These are phyloP conservation scores for Poecile atricapillus DNA, from an alignment of 2,113 vertebrate species.

Conservation along the genomic window DNA sequence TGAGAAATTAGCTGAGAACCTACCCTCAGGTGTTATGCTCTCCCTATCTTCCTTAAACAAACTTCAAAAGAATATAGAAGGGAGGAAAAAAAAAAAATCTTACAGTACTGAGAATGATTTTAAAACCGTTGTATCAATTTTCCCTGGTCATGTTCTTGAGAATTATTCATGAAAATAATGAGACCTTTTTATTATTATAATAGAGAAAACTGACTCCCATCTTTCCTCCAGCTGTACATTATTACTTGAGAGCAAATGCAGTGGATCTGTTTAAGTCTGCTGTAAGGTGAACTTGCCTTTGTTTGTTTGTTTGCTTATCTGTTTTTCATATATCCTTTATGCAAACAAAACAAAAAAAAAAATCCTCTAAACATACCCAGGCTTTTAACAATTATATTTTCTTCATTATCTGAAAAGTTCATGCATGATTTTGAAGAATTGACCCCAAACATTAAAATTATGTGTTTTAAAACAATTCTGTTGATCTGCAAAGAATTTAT, in stretches of 20 bases:
- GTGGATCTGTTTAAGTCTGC: background rate
- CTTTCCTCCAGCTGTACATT: background rate
- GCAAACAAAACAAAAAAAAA: background rate
- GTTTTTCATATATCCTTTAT: background rate
- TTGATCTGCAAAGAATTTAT: background rate
- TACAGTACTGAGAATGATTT: background rate
- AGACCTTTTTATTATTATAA: too few species aligned
- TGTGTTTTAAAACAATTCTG: background rate
- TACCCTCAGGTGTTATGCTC: background rate
- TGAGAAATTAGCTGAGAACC: background rate
- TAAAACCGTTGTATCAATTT: background rate
- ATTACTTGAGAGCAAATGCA: background rate
- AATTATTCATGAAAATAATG: background rate
- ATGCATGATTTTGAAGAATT: background rate
- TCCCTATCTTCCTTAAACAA: background rate
- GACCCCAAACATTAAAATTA: background rate
- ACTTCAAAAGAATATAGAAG: background rate
- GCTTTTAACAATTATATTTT: background rate
- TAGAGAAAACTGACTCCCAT: background rate
- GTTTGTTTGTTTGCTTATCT: background rate
- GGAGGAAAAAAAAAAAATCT: background rate
- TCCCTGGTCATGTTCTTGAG: background rate
- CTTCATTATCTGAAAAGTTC: background rate
- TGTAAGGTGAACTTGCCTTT: background rate
- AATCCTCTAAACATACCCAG: background rate